Evolutionary conservation across 2,797 vertebrate species (phyloP).

Genomic region (Thamnophis elegans): DNA sequence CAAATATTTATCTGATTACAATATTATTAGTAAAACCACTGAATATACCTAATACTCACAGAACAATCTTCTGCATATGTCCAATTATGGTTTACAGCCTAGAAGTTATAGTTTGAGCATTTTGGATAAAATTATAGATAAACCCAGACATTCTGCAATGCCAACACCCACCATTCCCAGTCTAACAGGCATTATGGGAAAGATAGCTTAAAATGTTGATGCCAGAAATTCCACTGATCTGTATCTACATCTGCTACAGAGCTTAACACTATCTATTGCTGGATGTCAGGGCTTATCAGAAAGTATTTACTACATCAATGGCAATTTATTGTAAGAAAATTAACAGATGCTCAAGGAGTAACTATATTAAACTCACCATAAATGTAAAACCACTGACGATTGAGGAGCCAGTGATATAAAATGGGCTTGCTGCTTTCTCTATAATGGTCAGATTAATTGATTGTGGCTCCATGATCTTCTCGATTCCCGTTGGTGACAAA

Average conservation of each 20-base stretch:
- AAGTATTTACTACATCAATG: not conserved
- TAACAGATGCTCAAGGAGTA: not conserved
- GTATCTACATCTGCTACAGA: not conserved
- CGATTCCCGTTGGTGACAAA: conserved; percentile 69
- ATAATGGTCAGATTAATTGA: conserved; percentile 79
- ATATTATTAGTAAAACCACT: not conserved
- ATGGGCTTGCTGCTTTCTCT: conserved; percentile 72
- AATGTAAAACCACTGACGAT: conserved; percentile 81
- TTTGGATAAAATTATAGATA: not conserved
- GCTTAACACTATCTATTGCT: not conserved
- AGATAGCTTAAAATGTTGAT: not conserved
- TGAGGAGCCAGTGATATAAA: conserved; percentile 78
- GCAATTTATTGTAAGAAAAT: not conserved
- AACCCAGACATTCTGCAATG: not conserved
- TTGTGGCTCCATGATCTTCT: conserved; percentile 65
- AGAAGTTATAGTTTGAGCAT: not conserved
- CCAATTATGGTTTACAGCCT: not conserved
- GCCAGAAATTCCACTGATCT: not conserved
- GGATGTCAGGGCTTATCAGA: not conserved
- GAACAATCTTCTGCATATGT: not conserved
- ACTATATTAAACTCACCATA: conserved; percentile 74
- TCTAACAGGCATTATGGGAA: not conserved
- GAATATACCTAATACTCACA: not conserved
- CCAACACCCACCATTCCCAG: not conserved
- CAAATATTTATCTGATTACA: not conserved